phyloP scores from a whole-genome alignment of 2,113 vertebrate species.

The Sterna hirundo region DNA sequence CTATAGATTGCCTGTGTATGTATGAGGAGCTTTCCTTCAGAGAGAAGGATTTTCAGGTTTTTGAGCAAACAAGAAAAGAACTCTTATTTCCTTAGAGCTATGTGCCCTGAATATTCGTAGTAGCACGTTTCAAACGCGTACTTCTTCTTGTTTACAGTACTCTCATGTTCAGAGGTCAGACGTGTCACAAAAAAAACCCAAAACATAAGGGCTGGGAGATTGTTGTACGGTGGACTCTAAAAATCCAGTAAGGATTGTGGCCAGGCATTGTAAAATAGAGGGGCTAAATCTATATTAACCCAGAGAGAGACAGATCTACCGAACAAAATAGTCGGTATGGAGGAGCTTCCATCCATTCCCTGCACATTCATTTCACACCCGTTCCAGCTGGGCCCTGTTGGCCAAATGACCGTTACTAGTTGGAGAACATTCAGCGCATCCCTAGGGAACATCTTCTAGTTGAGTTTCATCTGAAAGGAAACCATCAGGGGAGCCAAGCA shows the following conservation, averaged over 20 bases:
- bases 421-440: background rate
- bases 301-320: background rate
- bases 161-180: background rate
- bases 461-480: background rate
- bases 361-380: background rate
- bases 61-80: background rate
- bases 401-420: background rate
- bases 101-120: background rate
- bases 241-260: background rate
- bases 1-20: background rate
- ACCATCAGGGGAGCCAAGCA: background rate
- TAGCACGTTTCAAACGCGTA: background rate
- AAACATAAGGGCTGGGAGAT: background rate
- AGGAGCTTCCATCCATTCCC: background rate
- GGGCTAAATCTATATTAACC: background rate
- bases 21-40: background rate
- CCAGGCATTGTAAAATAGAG: background rate
- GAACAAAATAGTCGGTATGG: accelerated
- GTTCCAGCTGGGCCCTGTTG: background rate
- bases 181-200: background rate
- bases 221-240: background rate
- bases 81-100: background rate
- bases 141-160: background rate
- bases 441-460: accelerated
- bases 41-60: background rate